phyloP scores from a whole-genome alignment of 2,888 invertebrate species.

The Acronicta psi region DNA sequence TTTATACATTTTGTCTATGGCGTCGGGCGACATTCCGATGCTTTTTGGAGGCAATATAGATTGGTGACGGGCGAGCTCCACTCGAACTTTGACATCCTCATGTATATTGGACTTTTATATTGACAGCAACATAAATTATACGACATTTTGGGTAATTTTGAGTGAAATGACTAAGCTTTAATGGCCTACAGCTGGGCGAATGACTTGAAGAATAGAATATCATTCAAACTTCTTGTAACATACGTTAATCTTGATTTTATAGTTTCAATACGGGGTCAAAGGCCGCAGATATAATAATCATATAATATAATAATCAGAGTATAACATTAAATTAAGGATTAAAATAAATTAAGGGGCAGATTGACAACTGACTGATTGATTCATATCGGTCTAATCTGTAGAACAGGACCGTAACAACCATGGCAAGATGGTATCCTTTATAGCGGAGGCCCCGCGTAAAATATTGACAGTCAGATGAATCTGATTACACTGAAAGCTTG shows the following conservation, averaged over 20 bases:
- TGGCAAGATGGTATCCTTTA: too few relatives aligned
- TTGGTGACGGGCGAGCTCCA: slow-evolving; percentile 52
- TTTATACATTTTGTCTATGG: slow-evolving; percentile 53
- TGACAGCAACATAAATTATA: slow-evolving; percentile 48
- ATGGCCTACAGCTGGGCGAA: slow-evolving; percentile 32
- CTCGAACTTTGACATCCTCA: slow-evolving; percentile 65
- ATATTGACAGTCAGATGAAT: too few relatives aligned
- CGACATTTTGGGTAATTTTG: slow-evolving; percentile 41
- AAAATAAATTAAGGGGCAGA: too few relatives aligned
- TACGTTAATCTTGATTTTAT: slow-evolving; percentile 30
- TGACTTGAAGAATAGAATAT: slow-evolving; percentile 36
- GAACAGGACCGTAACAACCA: too few relatives aligned
- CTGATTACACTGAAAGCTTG: too few relatives aligned
- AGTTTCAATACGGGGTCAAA: background rate
- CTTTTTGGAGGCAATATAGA: slow-evolving; percentile 52
- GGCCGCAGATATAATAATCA: background rate
- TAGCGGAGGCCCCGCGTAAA: too few relatives aligned
- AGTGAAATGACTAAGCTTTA: slow-evolving; percentile 43
- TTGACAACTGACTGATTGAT: too few relatives aligned
- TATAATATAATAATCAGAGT: too few relatives aligned
- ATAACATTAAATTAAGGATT: too few relatives aligned
- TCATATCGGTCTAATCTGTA: too few relatives aligned
- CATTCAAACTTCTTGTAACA: slow-evolving; percentile 23
- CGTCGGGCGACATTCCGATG: slow-evolving; percentile 55
- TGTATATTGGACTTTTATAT: slow-evolving; percentile 56